Conservation (phyloP, 2,888 invertebrate genomes). For the Adineta ricciae region DNA sequence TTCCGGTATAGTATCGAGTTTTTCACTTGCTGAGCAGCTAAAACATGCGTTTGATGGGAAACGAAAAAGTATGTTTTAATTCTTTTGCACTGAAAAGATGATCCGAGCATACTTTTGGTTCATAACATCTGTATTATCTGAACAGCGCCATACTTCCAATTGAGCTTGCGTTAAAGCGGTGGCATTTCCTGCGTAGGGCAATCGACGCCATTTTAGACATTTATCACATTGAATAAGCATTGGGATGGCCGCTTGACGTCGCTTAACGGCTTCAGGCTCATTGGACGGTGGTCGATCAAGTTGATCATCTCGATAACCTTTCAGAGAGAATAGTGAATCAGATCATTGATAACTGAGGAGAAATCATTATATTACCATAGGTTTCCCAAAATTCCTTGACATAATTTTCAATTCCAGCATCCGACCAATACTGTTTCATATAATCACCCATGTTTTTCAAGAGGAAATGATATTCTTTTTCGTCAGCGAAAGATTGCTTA, state of each 20-base stretch:
- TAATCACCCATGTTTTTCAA: slow-evolving; percentile 51
- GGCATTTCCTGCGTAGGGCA: slow-evolving; percentile 1
- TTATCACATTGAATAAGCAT: slow-evolving; percentile 50
- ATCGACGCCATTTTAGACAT: slow-evolving; percentile 50
- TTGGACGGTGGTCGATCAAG: slow-evolving; percentile 48
- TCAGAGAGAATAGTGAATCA: neutral
- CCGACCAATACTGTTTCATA: slow-evolving; percentile 52
- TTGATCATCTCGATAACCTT: slow-evolving; percentile 46
- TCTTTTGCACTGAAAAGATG: neutral
- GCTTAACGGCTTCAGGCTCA: slow-evolving; percentile 46
- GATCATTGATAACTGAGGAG: neutral
- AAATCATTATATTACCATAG: neutral
- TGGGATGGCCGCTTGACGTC: slow-evolving; percentile 48
- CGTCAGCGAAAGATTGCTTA: slow-evolving; percentile 53
- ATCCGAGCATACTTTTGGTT: neutral
- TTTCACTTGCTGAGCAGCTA: neutral
- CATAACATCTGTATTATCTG: slow-evolving; percentile 27
- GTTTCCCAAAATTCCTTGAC: slow-evolving; percentile 34
- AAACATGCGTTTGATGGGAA: neutral
- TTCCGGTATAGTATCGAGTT: neutral
- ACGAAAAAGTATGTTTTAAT: neutral
- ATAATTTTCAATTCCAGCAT: slow-evolving; percentile 43
- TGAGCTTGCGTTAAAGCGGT: neutral
- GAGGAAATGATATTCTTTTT: slow-evolving; percentile 50
- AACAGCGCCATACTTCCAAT: slow-evolving; percentile 27